Evolutionary conservation across 1,140 invertebrate genomes (phyloP), one percentile per base, ranked within the genome.

Genomic region (Neodiprion virginianus): DNA sequence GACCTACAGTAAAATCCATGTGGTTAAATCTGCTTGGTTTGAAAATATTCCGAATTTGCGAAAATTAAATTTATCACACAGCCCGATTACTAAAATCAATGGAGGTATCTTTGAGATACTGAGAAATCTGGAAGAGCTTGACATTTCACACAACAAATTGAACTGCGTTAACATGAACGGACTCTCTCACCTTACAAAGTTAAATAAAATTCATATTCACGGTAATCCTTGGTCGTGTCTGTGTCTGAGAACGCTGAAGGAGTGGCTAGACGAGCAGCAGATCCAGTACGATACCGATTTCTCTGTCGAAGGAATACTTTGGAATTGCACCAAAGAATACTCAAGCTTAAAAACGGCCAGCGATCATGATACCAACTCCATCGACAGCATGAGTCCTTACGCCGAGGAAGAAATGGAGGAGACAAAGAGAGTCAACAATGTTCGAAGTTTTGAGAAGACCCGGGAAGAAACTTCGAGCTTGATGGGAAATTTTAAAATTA

Each of bases 181-280:
- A 12, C 78, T 85, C 66, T 76, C 72, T 8, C 75, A 69, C 1
- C 67, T 82, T 8, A 71, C 21, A 8, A 69, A 83, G 72, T 49
- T 85, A 7, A 21, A 61, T 3, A 73, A 74, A 11, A 8, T 85
- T 1, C 67, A 76, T 17, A 70, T 84, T 0, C n/a, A 75, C 0
- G 75, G 69, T 1, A 85, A 85, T 69, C 83, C 83, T 7, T 85
- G 83, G 83, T 83, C 78, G 40, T 85, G 83, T 40, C 48, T 84
- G 0, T 85, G 83, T 66, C 79, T 77, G 0, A 73, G 49, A 0
- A 81, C 78, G 50, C 69, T 85, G 5, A 69, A 74, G 5, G 69
- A 73, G 10, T 77, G 82, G 11, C 66, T 85, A 48, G 69, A 80
- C 8, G 48, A 75, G 8, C 76, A 78, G 1, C 14, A 71, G 7